A percentile compares a stretch with the other conserved stretches of the same genome.
These are phyloP conservation scores for Oligia strigilis DNA, from an alignment of 2,888 invertebrate genomes.

Conservation along the genomic window DNA sequence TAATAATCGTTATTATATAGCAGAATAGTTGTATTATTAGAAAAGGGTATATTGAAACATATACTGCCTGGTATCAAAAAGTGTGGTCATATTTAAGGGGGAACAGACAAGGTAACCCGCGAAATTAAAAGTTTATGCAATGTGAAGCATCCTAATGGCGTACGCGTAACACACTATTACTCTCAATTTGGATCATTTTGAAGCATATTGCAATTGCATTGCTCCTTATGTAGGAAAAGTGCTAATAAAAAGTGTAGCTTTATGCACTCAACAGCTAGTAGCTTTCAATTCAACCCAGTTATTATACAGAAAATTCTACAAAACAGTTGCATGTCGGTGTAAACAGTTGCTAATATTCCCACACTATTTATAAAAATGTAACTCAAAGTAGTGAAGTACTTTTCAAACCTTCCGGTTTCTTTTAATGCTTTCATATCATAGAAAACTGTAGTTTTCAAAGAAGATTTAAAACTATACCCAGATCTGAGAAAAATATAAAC, in stretches of 20 bases:
- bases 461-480: slow-evolving; percentile 12
- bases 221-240: too few species aligned
- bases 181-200: too few species aligned
- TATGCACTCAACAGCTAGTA: background rate
- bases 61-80: background rate
- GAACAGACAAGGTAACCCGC: too few species aligned
- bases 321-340: background rate
- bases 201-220: too few species aligned
- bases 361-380: slow-evolving; percentile 29
- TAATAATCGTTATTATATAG: background rate
- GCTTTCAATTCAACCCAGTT: background rate
- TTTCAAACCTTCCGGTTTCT: background rate
- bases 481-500: background rate
- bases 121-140: too few species aligned
- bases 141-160: too few species aligned
- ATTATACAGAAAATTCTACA: slow-evolving; percentile 11
- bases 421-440: slow-evolving; percentile 1
- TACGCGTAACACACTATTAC: too few species aligned
- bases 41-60: background rate
- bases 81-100: too few species aligned
- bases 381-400: background rate
- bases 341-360: slow-evolving; percentile 30
- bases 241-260: background rate
- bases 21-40: background rate
- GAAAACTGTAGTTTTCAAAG: background rate